Percentiles rank a stretch among this genome's conserved stretches.
Evolutionary conservation across 2,888 invertebrate genomes (phyloP).

Genomic region (Drymonia ruficornis): DNA sequence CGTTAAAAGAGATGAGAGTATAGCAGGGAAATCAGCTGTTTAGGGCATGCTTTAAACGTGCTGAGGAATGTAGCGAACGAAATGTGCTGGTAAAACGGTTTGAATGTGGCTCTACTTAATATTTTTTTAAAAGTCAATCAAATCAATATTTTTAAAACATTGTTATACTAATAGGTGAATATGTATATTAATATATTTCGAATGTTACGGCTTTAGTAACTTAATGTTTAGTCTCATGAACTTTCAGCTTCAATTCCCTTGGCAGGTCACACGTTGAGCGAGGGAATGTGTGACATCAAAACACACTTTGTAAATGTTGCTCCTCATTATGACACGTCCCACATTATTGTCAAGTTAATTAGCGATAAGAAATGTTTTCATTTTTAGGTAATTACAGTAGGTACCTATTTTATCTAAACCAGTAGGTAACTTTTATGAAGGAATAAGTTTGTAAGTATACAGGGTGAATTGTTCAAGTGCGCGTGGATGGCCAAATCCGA

Average conservation of each 20-base stretch:
- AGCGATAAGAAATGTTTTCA: too few species aligned
- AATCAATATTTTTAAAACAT: neutral
- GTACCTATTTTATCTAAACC: too few species aligned
- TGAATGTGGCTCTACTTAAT: slow-evolving; percentile 68
- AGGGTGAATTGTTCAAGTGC: too few species aligned
- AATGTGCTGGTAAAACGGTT: slow-evolving; percentile 67
- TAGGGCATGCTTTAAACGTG: slow-evolving; percentile 83
- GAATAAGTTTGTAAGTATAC: too few species aligned
- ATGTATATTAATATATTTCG: neutral
- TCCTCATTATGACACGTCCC: neutral
- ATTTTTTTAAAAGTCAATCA: slow-evolving; percentile 12
- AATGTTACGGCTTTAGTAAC: neutral
- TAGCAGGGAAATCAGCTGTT: slow-evolving; percentile 83
- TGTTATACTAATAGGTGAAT: neutral
- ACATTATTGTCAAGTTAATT: neutral
- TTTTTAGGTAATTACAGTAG: too few species aligned
- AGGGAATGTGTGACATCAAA: neutral
- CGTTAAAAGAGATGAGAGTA: slow-evolving; percentile 82
- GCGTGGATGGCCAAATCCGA: too few species aligned
- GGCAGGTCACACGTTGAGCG: neutral
- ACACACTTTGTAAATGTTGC: neutral
- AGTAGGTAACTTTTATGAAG: too few species aligned
- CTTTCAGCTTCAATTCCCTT: neutral
- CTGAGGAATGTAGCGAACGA: slow-evolving; percentile 83
- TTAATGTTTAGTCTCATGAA: neutral